Base-by-base conservation (phyloP, 1,140 invertebrate genomes). In the Aphaenogaster ashmeadi region DNA sequence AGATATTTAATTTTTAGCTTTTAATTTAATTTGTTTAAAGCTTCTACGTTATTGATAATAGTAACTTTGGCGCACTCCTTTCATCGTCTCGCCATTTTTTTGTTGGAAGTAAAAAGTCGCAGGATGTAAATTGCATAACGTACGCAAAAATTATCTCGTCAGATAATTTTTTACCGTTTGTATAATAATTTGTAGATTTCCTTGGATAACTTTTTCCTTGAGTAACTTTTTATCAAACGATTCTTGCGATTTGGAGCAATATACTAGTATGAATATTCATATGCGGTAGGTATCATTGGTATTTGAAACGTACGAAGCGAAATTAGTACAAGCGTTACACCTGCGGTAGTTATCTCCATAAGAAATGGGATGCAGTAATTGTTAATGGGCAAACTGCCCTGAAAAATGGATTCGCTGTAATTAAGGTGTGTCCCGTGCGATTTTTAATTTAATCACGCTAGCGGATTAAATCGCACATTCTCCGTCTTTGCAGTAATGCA, bases 171-270 rank as follows among this genome's bases (percentile, higher is more conserved):
- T 38, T 47, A n/a, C n/a, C 33, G n/a, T 21, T 0, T 50, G 18
- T 67, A n/a, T n/a, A n/a, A n/a, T n/a, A 79, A 79, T 52, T 67
- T 80, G 7, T 50, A 66, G 3, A 80, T 52, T 80, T 66, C n/a
- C 15, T 67, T 38, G 3, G 41, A 9, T 44, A n/a, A 21, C 18
- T 27, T 74, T 67, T 15, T 77, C 27, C 15, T 67, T 38, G 3
- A 54, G 15, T 44, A n/a, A 21, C 18, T 27, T 74, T 67, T 15
- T 77, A 79, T 64, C 11, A 64, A 47, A 33, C 5, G 50, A 69
- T 7, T 2, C 1, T 50, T 50, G 44, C 33, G 62, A 66, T 80
- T 52, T 81, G 5, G 52, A 69, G 50, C 21, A n/a, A 81, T 62
- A 71, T 54, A 38, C 3, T 64, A 15, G n/a, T 18, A 67, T 54